Conservation (phyloP, 2,888 invertebrate species). For the Erpobdella octoculata region DNA sequence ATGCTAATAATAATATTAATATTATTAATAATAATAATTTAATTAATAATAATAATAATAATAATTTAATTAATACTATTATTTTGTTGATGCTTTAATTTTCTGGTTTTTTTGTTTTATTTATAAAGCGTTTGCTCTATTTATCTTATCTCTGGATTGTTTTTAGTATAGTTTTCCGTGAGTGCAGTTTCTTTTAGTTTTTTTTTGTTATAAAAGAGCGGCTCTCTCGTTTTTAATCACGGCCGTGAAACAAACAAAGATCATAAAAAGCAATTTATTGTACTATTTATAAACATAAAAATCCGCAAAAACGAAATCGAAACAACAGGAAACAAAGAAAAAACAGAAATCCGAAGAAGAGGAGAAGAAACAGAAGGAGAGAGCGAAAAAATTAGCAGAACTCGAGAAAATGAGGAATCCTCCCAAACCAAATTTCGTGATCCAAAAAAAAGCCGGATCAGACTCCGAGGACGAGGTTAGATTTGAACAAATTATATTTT, state of each 20-base stretch:
- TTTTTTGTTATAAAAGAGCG: not conserved
- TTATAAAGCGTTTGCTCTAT: too few relatives aligned
- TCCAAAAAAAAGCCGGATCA: slow-evolving; percentile 31
- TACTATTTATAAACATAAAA: not conserved
- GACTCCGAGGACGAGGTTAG: slow-evolving; percentile 26
- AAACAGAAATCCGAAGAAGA: slow-evolving; percentile 49
- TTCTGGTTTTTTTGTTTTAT: too few relatives aligned
- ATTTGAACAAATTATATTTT: not conserved
- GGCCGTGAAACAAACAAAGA: too few relatives aligned
- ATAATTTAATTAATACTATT: not conserved
- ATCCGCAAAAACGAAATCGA: not conserved
- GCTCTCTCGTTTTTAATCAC: not conserved
- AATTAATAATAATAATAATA: not conserved
- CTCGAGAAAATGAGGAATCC: slow-evolving; percentile 37
- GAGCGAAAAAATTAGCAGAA: slow-evolving; percentile 70
- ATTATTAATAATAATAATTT: slow-evolving; percentile 3
- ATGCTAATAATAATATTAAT: not conserved
- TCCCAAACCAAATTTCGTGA: slow-evolving; percentile 37
- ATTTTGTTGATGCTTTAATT: too few relatives aligned
- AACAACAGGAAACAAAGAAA: slow-evolving; percentile 47
- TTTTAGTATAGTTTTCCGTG: too few relatives aligned
- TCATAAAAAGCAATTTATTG: not conserved
- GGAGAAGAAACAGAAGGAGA: slow-evolving; percentile 53
- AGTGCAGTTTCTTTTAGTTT: not conserved
- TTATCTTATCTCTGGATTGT: too few relatives aligned